Conservation (phyloP, 2,113 vertebrate species). For the Paraplagusia blochii region DNA sequence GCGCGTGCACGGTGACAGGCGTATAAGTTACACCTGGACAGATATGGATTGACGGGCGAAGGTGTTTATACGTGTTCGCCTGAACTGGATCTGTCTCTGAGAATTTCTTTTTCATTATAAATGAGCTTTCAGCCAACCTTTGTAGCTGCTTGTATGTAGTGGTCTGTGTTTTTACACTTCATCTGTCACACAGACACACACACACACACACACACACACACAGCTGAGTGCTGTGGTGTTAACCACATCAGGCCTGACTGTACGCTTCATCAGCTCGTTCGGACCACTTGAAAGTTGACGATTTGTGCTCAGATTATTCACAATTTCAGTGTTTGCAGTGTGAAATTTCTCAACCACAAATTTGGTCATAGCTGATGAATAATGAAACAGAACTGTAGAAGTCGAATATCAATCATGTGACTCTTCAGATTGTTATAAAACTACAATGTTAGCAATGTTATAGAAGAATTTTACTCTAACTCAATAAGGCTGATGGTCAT, state of each 20-base stretch:
- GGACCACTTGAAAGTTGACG: conserved; percentile 22
- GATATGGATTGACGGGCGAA: conserved; percentile 66
- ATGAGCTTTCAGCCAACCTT: no score
- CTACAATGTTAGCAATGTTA: no score
- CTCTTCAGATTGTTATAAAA: no score
- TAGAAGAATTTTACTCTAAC: no score
- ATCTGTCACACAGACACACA: neutral
- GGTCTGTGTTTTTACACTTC: conserved; percentile 17
- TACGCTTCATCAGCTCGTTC: conserved; percentile 39
- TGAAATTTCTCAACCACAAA: conserved; percentile 21
- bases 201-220: neutral
- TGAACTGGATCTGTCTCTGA: conserved; percentile 45
- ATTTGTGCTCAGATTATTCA: conserved; percentile 26
- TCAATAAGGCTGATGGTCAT: no score
- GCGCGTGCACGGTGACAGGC: conserved; percentile 40
- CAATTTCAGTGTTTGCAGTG: neutral
- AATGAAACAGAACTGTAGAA: neutral
- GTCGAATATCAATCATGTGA: no score
- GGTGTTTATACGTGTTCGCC: conserved; percentile 54
- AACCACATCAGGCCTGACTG: conserved; percentile 37
- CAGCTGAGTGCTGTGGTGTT: conserved; percentile 23
- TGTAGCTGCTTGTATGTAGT: neutral
- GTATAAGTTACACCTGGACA: conserved; percentile 66
- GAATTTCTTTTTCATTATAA: conserved; percentile 26
- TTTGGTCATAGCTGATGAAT: conserved; percentile 34